Evolutionary conservation across 2,113 vertebrate species (phyloP).

Genomic region (Halichoerus grypus): DNA sequence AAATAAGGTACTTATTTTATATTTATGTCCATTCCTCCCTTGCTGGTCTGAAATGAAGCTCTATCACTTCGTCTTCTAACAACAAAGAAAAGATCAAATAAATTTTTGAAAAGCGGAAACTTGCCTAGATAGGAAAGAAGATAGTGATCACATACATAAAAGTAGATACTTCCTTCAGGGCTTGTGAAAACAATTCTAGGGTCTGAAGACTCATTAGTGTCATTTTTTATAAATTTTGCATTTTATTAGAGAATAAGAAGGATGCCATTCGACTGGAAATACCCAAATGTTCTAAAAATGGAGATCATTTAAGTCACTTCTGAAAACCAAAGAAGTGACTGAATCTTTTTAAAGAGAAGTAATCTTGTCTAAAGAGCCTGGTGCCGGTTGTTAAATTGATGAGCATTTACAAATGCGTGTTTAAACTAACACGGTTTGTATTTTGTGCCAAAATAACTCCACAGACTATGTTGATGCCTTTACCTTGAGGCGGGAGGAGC

Average conservation of each 20-base stretch:
- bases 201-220: not conserved
- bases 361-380: not conserved
- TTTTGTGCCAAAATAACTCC: not conserved
- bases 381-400: not conserved
- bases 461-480: not conserved
- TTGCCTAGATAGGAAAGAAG: not conserved
- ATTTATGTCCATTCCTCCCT: not conserved
- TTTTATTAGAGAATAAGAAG: not conserved
- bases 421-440: not conserved
- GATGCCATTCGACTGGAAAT: not conserved
- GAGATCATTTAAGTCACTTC: not conserved
- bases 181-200: not conserved
- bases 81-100: conserved; percentile 27
- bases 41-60: not conserved
- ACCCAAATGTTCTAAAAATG: not conserved
- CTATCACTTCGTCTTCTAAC: not conserved
- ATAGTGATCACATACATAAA: not conserved
- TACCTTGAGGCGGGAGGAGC: not conserved
- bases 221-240: not conserved
- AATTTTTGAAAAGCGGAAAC: conserved; percentile 32
- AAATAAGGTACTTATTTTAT: not conserved
- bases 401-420: not conserved
- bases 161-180: not conserved
- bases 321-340: not conserved
- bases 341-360: not conserved